Conservation (phyloP, 2,797 vertebrate genomes). For the Gymnodraco acuticeps region DNA sequence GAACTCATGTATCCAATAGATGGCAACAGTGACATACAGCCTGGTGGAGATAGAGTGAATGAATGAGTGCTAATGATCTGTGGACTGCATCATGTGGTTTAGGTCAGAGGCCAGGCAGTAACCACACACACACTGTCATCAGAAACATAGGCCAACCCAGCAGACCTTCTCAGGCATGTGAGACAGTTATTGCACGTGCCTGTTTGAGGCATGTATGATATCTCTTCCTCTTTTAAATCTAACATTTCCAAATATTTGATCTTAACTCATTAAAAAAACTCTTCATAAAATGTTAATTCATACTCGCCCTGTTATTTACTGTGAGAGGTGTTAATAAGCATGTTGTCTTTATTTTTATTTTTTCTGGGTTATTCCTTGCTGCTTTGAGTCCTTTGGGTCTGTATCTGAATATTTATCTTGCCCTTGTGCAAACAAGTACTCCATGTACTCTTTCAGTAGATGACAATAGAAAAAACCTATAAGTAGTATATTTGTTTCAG, state of each 20-base stretch:
- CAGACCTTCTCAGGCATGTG: slow-evolving; percentile 27
- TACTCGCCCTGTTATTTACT: slow-evolving; percentile 8
- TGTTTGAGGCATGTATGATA: slow-evolving; percentile 28
- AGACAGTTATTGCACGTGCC: slow-evolving; percentile 38
- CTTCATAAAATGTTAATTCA: slow-evolving; percentile 1
- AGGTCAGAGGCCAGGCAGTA: slow-evolving; percentile 65
- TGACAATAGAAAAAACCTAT: slow-evolving; percentile 1
- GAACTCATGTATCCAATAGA: slow-evolving; percentile 68
- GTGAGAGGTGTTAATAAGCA: slow-evolving; percentile 58
- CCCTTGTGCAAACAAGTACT: too few relatives aligned
- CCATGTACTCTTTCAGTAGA: background rate
- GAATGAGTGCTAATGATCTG: slow-evolving; percentile 60
- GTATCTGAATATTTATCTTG: slow-evolving; percentile 36
- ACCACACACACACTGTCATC: slow-evolving; percentile 67
- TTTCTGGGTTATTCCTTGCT: slow-evolving; percentile 18
- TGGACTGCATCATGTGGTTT: slow-evolving; percentile 60
- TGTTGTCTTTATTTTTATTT: slow-evolving; percentile 18
- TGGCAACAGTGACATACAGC: slow-evolving; percentile 67
- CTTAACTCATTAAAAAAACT: background rate
- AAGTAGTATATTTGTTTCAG: slow-evolving; percentile 6
- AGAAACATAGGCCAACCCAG: slow-evolving; percentile 50
- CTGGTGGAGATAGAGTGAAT: slow-evolving; percentile 31
- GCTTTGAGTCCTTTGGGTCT: slow-evolving; percentile 8
- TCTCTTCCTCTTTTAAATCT: background rate
- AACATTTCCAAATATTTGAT: background rate